Percentiles rank a stretch among this genome's conserved stretches.
phyloP scores from a whole-genome alignment of 2,113 vertebrate genomes.

The Chlorodrepanis virens region DNA sequence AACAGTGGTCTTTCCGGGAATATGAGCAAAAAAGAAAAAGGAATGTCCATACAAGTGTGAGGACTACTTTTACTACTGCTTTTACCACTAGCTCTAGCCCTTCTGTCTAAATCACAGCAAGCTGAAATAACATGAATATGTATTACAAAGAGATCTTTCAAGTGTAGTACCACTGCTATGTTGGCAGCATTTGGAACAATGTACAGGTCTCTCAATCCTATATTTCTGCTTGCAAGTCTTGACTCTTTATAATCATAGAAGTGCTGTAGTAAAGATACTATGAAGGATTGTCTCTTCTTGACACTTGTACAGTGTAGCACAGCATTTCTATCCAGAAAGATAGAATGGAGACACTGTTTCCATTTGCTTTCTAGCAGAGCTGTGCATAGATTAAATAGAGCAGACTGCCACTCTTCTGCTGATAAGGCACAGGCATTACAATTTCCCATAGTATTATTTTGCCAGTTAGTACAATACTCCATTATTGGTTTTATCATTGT shows the following conservation, averaged over 20 bases:
- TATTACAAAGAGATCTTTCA: neutral
- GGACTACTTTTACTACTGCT: neutral
- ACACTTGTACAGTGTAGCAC: neutral
- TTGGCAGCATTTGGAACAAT: neutral
- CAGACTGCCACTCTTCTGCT: neutral
- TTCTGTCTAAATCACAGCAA: neutral
- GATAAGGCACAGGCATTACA: neutral
- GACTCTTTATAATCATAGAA: neutral
- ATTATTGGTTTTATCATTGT: neutral
- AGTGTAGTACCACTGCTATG: neutral
- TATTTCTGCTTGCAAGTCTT: neutral
- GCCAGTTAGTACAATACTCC: neutral
- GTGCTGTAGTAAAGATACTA: neutral
- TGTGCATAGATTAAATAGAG: neutral
- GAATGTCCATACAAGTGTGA: neutral
- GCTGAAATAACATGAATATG: neutral
- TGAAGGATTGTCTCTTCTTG: neutral
- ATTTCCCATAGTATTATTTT: conserved; percentile 1
- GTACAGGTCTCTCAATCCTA: neutral
- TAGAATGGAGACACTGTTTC: conserved; percentile 8
- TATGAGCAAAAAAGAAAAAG: neutral
- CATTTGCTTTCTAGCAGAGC: neutral
- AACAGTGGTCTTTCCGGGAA: neutral
- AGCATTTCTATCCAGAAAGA: neutral
- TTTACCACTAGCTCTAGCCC: neutral